These are phyloP conservation scores for Noctua comes DNA, from an alignment of 2,888 invertebrate genomes.

Conservation along the genomic window DNA sequence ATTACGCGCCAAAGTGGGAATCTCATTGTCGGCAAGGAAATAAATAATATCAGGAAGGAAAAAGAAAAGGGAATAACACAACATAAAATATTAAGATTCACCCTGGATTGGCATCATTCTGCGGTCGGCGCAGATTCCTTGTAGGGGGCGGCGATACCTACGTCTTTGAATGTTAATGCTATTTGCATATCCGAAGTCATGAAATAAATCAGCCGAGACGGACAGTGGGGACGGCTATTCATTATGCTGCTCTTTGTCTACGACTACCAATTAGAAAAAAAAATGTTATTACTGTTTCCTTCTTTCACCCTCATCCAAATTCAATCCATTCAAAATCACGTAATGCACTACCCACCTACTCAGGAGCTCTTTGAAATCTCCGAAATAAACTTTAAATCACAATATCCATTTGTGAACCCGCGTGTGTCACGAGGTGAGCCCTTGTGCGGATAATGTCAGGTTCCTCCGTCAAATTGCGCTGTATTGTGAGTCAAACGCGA, in stretches of 20 bases:
- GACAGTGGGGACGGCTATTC: slow-evolving; percentile 88
- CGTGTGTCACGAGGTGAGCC: slow-evolving; percentile 76
- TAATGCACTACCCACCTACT: slow-evolving; percentile 43
- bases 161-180: slow-evolving; percentile 90
- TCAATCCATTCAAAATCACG: slow-evolving; percentile 42
- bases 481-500: slow-evolving; percentile 88
- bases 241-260: slow-evolving; percentile 86
- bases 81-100: slow-evolving; percentile 91
- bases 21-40: slow-evolving; percentile 89
- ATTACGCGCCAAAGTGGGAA: slow-evolving; percentile 90
- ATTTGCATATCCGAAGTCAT: slow-evolving; percentile 91
- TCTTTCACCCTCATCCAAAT: slow-evolving; percentile 47
- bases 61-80: slow-evolving; percentile 89
- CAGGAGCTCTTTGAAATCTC: slow-evolving; percentile 70
- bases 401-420: slow-evolving; percentile 81
- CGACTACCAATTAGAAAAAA: slow-evolving; percentile 85
- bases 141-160: slow-evolving; percentile 84
- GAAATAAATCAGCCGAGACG: slow-evolving; percentile 90
- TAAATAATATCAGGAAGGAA: slow-evolving; percentile 90
- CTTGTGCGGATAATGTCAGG: slow-evolving; percentile 84
- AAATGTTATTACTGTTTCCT: slow-evolving; percentile 72
- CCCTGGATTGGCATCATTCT: slow-evolving; percentile 90
- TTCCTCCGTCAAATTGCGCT: slow-evolving; percentile 87
- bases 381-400: slow-evolving; percentile 82
- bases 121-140: slow-evolving; percentile 87